A percentile compares a stretch with the other conserved stretches of the same genome.
Evolutionary conservation across 2,113 vertebrate genomes (phyloP).

Genomic region (Crotalus horridus): DNA sequence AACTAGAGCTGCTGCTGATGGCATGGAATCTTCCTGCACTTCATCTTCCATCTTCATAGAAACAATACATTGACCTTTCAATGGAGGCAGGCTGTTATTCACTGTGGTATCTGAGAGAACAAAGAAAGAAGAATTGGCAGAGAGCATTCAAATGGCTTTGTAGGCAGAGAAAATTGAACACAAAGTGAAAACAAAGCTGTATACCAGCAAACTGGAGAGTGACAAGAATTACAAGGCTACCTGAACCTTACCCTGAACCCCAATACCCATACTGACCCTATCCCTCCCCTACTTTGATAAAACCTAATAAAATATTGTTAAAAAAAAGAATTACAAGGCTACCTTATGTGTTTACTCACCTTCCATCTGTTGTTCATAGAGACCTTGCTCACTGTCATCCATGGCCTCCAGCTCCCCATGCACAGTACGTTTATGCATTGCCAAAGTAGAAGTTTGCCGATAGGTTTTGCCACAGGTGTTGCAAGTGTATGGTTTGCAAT

Average conservation of each 20-base stretch:
- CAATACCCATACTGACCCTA: too few relatives aligned
- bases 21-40: slow-evolving; percentile 33
- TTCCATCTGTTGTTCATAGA: slow-evolving; percentile 68
- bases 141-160: background rate
- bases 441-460: slow-evolving; percentile 80
- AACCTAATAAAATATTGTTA: too few relatives aligned
- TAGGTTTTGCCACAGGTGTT: slow-evolving; percentile 79
- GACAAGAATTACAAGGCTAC: background rate
- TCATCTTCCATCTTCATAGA: slow-evolving; percentile 68
- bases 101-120: slow-evolving; percentile 58
- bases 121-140: slow-evolving; percentile 25
- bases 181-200: background rate
- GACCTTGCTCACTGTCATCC: slow-evolving; percentile 71
- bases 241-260: too few relatives aligned
- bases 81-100: slow-evolving; percentile 48
- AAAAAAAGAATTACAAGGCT: background rate
- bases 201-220: background rate
- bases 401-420: slow-evolving; percentile 78
- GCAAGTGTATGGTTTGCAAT: slow-evolving; percentile 83
- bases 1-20: slow-evolving; percentile 67
- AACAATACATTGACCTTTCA: slow-evolving; percentile 57
- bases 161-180: background rate
- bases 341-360: slow-evolving; percentile 50
- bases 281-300: too few relatives aligned
- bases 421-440: slow-evolving; percentile 77